Evolutionary conservation across 2,797 vertebrate genomes (phyloP).

Genomic region (Leucoraja ocellata): DNA sequence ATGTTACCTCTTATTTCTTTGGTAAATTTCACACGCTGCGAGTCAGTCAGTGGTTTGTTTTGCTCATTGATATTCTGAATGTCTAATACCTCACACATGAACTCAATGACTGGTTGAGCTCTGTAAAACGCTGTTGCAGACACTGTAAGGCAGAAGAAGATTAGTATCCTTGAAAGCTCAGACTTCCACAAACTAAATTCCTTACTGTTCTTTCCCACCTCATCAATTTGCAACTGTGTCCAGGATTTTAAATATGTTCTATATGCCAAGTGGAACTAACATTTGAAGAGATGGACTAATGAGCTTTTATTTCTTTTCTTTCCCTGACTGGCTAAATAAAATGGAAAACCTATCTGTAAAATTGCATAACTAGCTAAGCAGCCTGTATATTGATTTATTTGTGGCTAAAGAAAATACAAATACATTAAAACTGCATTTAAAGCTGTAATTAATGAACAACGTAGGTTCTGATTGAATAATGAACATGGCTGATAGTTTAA

Average conservation of each 20-base stretch:
- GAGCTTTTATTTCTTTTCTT: neutral
- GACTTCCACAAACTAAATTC: neutral
- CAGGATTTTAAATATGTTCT: neutral
- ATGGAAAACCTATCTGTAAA: neutral
- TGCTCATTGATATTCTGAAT: slow-evolving; percentile 98
- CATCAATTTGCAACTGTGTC: neutral
- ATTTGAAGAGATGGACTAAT: neutral
- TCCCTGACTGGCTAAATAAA: neutral
- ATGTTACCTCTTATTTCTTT: slow-evolving; percentile 95
- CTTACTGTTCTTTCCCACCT: neutral
- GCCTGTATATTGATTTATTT: neutral
- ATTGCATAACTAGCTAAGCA: neutral
- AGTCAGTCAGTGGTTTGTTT: slow-evolving; percentile 94
- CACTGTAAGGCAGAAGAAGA: slow-evolving; percentile 57
- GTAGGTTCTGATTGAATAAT: too few species aligned
- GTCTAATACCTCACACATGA: slow-evolving; percentile 97
- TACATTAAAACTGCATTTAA: neutral
- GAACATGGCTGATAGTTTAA: too few species aligned
- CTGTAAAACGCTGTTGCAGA: slow-evolving; percentile 97
- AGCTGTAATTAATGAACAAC: too few species aligned
- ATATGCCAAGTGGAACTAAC: neutral
- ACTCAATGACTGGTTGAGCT: slow-evolving; percentile 97
- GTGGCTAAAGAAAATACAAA: neutral
- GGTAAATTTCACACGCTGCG: slow-evolving; percentile 97
- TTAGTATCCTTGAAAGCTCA: slow-evolving; percentile 16